Conservation (phyloP, 2,888 invertebrate species). For the Brachypterus glaber region DNA sequence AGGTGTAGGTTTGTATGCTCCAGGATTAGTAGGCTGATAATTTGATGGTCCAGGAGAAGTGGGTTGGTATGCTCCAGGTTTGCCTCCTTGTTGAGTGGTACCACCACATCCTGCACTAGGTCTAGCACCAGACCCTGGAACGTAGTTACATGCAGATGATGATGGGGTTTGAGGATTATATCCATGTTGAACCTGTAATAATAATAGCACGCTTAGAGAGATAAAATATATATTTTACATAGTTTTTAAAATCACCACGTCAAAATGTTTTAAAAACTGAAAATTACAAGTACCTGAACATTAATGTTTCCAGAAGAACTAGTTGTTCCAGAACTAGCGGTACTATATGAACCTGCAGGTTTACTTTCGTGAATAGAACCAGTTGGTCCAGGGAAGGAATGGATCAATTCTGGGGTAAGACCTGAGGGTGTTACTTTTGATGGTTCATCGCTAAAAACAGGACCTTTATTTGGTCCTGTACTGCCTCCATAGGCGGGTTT, state of each 20-base stretch:
- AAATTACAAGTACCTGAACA: no score
- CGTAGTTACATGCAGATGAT: neutral
- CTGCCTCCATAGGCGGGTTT: conserved; percentile 18
- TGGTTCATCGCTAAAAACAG: neutral
- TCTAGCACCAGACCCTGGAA: neutral
- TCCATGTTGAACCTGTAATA: no score
- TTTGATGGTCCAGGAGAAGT: neutral
- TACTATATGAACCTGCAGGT: no score
- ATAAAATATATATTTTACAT: no score
- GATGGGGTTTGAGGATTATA: no score
- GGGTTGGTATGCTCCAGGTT: no score
- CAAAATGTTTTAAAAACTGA: no score
- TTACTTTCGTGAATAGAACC: conserved; percentile 22
- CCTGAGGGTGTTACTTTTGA: neutral
- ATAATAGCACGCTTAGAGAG: no score
- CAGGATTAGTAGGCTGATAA: neutral
- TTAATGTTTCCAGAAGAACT: no score
- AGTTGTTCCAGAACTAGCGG: no score
- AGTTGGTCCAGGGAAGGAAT: conserved; percentile 21
- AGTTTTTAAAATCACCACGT: no score
- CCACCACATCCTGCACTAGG: neutral
- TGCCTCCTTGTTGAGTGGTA: neutral
- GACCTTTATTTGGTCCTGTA: neutral
- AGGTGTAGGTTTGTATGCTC: neutral
- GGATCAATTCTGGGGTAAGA: neutral